Evolutionary conservation across 2,888 invertebrate genomes (phyloP), one percentile per base, ranked within the genome.

Genomic region (Cataglyphis rosenhaueri): DNA sequence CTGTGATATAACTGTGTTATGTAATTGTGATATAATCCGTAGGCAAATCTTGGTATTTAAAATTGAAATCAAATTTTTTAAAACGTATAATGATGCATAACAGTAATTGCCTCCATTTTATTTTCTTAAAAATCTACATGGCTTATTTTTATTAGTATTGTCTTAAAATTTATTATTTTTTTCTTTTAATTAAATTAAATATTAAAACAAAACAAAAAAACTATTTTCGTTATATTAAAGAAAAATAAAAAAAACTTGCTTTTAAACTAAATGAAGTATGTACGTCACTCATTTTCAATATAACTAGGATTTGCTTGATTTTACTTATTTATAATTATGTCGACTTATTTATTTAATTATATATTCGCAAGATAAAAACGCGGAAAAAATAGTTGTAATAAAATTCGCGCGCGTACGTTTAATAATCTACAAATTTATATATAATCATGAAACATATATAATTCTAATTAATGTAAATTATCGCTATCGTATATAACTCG

Each of bases 21-120:
- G 1, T 25, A 25, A 25, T 25, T 25, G 66, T 35, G 48, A 76
- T 59, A 66, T 76, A 48, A 59, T 25, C 75, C 35, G 18, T 9
- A 18, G n/a, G 65, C 38, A 41, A 65, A 8, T 32, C n/a, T 18
- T 9, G 32, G 12, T 3, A 70, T 21, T 78, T 78, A 78, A 78
- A 78, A 38, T 65, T 48, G 4, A 65, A 12, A 76, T 78, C 32
- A 41, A 41, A 65, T 78, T 61, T 65, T 44, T 48, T 8, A 25
- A 41, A 57, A 66, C n/a, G 9, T 32, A 10, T 18, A 48, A 21
- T 38, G n/a, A n/a, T 2, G 35, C 10, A 15, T 76, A 25, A 35
- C 15, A n/a, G 59, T 48, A 15, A 10, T 18, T 41, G 12, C 25
- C 9, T 75, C 1, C 21, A 38, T 8, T 25, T 38, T 1, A 6